Conservation (phyloP, 2,888 invertebrate genomes). For the Melanotus villosus region DNA sequence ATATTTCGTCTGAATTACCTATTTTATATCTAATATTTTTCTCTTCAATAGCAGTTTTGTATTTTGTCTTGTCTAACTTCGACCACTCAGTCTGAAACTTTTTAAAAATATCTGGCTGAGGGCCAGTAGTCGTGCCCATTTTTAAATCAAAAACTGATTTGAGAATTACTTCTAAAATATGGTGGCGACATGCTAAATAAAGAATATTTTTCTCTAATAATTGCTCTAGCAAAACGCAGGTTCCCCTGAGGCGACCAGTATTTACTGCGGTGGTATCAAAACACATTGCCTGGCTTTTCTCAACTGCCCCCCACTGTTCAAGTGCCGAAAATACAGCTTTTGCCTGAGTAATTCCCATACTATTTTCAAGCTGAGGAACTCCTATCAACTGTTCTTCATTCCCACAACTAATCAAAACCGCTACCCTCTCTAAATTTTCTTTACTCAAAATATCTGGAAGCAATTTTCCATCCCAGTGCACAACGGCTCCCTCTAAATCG, state of each 20-base stretch:
- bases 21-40: background rate
- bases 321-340: background rate
- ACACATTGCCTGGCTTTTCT: too few relatives aligned
- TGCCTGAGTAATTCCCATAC: background rate
- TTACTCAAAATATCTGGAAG: too few relatives aligned
- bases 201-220: too few relatives aligned
- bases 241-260: background rate
- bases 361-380: constrained; percentile 1
- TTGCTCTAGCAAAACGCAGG: constrained; percentile 1
- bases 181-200: background rate
- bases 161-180: constrained; percentile 3
- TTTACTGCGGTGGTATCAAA: too few relatives aligned
- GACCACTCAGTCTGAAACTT: background rate
- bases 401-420: background rate
- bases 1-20: background rate
- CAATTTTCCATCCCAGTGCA: too few relatives aligned
- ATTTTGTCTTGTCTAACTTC: background rate
- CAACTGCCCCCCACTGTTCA: background rate
- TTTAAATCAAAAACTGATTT: background rate
- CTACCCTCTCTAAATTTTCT: too few relatives aligned
- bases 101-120: constrained; percentile 4
- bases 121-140: background rate
- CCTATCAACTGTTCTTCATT: background rate
- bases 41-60: background rate
- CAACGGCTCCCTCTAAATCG: too few relatives aligned